These are phyloP conservation scores for Micronisus gabar DNA, from an alignment of 2,113 vertebrate genomes.

Conservation along the genomic window DNA sequence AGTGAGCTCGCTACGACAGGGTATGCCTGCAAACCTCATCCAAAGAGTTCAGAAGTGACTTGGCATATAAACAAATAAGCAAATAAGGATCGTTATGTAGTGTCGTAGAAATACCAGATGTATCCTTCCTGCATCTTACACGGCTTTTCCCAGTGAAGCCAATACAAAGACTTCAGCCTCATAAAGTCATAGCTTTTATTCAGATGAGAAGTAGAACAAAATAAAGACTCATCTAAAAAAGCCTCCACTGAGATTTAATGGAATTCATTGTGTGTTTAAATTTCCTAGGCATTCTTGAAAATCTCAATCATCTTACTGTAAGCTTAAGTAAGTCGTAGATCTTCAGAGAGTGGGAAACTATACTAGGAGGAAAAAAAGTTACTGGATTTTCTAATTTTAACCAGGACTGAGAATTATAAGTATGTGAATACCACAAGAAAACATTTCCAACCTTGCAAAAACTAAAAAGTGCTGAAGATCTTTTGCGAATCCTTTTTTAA, in stretches of 20 bases:
- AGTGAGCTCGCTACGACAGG: not conserved
- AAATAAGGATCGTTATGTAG: not conserved
- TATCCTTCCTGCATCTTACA: not conserved
- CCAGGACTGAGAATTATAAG: conserved; percentile 16
- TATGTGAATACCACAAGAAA: conserved; percentile 42
- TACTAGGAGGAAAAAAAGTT: not conserved
- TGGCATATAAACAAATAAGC: not conserved
- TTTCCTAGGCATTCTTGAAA: conserved; percentile 15
- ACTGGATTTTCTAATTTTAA: conserved; percentile 59
- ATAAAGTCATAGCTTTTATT: not conserved
- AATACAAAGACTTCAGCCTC: not conserved
- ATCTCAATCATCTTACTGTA: not conserved
- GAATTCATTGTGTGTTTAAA: conserved; percentile 9
- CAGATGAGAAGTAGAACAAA: not conserved
- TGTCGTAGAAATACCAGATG: not conserved
- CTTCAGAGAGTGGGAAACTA: conserved; percentile 42
- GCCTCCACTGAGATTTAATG: not conserved
- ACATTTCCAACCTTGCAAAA: conserved; percentile 37
- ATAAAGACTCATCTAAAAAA: not conserved
- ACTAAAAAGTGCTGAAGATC: conserved; percentile 16
- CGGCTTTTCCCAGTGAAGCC: not conserved
- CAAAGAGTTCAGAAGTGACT: not conserved
- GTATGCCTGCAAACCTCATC: conserved; percentile 21
- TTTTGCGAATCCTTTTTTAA: conserved; percentile 47
- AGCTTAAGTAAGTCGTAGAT: not conserved